Percentiles rank a stretch among this genome's conserved stretches.
phyloP scores from a whole-genome alignment of 2,888 invertebrate genomes.

The Erebia aethiops region DNA sequence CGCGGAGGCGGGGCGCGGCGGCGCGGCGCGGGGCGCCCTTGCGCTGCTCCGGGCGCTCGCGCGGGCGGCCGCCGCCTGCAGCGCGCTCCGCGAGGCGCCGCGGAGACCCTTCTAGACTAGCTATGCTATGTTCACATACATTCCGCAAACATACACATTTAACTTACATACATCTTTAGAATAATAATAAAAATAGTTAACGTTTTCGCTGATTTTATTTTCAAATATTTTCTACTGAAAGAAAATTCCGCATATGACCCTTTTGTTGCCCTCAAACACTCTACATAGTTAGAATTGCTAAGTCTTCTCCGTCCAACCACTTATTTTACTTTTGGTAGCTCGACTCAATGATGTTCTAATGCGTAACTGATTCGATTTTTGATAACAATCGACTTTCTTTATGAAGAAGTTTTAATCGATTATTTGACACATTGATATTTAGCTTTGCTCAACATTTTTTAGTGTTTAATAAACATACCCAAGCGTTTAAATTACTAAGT shows the following conservation, averaged over 20 bases:
- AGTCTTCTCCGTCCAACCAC: too few species aligned
- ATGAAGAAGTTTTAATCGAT: too few species aligned
- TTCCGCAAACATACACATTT: background rate
- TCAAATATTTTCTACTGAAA: background rate
- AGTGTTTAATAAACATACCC: too few species aligned
- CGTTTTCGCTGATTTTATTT: background rate
- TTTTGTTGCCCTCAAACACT: too few species aligned
- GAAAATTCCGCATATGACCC: background rate
- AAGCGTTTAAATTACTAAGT: too few species aligned
- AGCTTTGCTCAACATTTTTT: too few species aligned
- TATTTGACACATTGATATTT: too few species aligned
- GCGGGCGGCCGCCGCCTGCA: conserved; percentile 32
- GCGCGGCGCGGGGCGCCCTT: conserved; percentile 13
- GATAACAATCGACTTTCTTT: too few species aligned
- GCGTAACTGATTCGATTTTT: too few species aligned
- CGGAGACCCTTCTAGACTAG: background rate
- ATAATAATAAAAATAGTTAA: conserved; percentile 10
- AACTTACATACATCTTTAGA: background rate
- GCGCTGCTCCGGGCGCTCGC: conserved; percentile 25
- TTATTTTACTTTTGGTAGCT: too few species aligned
- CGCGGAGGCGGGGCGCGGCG: background rate
- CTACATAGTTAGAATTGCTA: too few species aligned
- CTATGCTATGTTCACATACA: background rate
- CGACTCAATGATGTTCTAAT: too few species aligned
- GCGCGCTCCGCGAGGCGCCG: conserved; percentile 33